Evolutionary conservation across 2,888 invertebrate genomes (phyloP), one percentile per base, ranked within the genome.

Genomic region (Lamproptera curius): DNA sequence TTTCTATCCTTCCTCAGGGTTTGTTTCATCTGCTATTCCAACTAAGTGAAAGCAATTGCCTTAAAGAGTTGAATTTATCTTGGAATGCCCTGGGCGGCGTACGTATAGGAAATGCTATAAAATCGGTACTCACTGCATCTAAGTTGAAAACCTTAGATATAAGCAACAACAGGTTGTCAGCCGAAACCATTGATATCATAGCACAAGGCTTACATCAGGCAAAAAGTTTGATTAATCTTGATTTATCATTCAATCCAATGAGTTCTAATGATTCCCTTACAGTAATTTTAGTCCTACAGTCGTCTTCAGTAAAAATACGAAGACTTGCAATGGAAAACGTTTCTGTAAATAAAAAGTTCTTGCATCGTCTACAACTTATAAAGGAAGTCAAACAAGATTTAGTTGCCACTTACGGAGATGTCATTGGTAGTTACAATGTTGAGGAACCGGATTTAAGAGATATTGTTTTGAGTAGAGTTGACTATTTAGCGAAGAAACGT

Each of bases 171-270:
- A 66, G 55, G 46, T 55, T 84, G 2, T 50, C 53, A 15, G 67
- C 61, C 2, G 70, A 68, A 28, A 70, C 65, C 28, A 60, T 78
- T 17, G 40, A 14, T 0, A 61, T 45, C 20, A 54, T 80, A 1
- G 42, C 57, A n/a, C 40, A 13, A 16, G 50, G 37, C 44, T 46
- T 83, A 26, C 28, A 14, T 0, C 66, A 57, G 38, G 64, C 80
- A 0, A 67, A 69, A 40, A 73, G 69, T 31, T 41, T 83, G 14
- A 44, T 55, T 0, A 69, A 64, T 0, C 58, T 83, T 1, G 59
- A 79, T 64, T 54, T 82, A 42, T 80, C 82, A 6, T 67, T 55
- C 34, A 82, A 82, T 46, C 80, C 80, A 1, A 41, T 82, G 56
- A 58, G 64, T 1, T 61, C 69, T 8, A 51, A 28, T 0, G 79